These are phyloP conservation scores for Pangasius mekongensis DNA, from an alignment of 2,797 vertebrate species.

Conservation along the genomic window DNA sequence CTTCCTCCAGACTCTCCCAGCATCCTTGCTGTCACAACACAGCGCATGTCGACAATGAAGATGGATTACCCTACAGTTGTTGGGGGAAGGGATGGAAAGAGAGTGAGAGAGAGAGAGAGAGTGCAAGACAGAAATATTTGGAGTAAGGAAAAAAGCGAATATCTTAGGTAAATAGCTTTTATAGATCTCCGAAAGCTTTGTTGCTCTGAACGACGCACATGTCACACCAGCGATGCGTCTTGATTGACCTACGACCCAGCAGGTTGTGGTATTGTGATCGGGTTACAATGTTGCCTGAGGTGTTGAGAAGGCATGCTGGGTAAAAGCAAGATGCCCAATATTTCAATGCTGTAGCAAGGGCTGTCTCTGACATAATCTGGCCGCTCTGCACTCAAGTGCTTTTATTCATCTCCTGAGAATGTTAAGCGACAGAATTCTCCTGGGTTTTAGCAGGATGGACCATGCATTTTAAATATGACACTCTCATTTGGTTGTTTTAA, in stretches of 20 bases:
- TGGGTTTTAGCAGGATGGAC: constrained; percentile 42
- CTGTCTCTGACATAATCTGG: constrained; percentile 51
- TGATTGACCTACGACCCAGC: constrained; percentile 70
- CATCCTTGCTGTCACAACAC: constrained; percentile 80
- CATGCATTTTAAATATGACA: constrained; percentile 35
- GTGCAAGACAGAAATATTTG: constrained; percentile 6
- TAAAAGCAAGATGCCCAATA: constrained; percentile 62
- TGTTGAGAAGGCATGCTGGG: constrained; percentile 66
- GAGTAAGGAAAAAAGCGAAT: constrained; percentile 19
- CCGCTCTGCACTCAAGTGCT: constrained; percentile 45
- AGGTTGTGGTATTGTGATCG: constrained; percentile 72
- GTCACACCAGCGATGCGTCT: constrained; percentile 41
- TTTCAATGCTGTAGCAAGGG: constrained; percentile 56
- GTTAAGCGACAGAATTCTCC: constrained; percentile 46
- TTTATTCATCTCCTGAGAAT: constrained; percentile 50
- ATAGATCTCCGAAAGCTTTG: neutral
- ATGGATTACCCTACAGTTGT: constrained; percentile 72
- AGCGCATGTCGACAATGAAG: constrained; percentile 78
- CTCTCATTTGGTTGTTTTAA: neutral
- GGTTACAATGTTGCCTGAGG: constrained; percentile 57
- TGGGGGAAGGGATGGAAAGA: constrained; percentile 37
- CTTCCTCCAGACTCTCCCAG: constrained; percentile 67
- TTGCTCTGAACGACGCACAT: neutral
- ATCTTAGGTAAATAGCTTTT: constrained; percentile 36
- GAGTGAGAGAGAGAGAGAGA: constrained; percentile 25